phyloP scores from a whole-genome alignment of 2,797 vertebrate species.

The Semotilus atromaculatus region DNA sequence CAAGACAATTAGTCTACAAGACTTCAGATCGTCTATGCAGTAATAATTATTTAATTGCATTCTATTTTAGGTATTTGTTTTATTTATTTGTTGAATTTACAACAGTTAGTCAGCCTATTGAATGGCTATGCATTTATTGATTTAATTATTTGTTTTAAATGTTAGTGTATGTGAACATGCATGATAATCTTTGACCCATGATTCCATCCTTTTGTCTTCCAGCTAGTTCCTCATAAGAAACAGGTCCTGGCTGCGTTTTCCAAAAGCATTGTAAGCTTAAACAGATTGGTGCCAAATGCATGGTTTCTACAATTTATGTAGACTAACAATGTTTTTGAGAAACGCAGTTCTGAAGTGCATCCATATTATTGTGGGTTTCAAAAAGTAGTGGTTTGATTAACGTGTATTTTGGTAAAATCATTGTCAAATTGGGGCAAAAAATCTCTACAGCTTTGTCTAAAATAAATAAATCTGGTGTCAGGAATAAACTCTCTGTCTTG shows the following conservation, averaged over 20 bases:
- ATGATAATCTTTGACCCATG: background rate
- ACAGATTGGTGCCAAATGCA: background rate
- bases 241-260: background rate
- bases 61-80: background rate
- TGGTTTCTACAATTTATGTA: background rate
- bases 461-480: constrained; percentile 20
- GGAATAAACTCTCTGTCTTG: constrained; percentile 26
- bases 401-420: background rate
- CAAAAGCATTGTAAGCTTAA: background rate
- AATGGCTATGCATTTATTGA: background rate
- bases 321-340: background rate
- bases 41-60: background rate
- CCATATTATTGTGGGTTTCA: background rate
- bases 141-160: background rate
- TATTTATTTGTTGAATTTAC: constrained; percentile 5
- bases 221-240: background rate
- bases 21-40: background rate
- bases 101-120: background rate
- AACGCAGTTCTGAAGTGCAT: background rate
- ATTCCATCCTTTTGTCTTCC: background rate
- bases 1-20: background rate
- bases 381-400: constrained; percentile 16
- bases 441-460: constrained; percentile 22
- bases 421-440: background rate
- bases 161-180: background rate